Percentiles rank a stretch among this genome's conserved stretches.
phyloP scores from a whole-genome alignment of 2,888 invertebrate genomes.

The Eupsilia transversa region DNA sequence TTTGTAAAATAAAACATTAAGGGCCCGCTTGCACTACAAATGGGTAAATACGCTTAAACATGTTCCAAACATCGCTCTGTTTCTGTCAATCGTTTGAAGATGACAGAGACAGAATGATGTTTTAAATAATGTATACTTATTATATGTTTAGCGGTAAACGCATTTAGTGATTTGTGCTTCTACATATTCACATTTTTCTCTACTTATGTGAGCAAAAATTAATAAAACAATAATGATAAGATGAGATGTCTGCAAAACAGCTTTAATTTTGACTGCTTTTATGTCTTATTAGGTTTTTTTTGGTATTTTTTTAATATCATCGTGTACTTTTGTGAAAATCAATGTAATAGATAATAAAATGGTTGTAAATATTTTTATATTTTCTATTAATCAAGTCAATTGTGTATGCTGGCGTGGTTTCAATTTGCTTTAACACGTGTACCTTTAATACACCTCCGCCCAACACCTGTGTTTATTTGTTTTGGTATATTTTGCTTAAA shows the following conservation, averaged over 20 bases:
- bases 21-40: no score
- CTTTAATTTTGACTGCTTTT: no score
- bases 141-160: no score
- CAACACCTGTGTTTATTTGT: no score
- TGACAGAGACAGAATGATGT: no score
- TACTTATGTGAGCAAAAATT: background rate
- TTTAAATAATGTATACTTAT: no score
- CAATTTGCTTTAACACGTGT: background rate
- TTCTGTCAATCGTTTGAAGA: no score
- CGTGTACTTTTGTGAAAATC: background rate
- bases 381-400: background rate
- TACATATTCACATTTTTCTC: background rate
- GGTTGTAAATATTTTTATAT: background rate
- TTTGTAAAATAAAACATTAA: background rate
- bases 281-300: background rate
- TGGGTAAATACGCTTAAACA: no score
- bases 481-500: background rate
- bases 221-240: background rate
- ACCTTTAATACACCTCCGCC: background rate
- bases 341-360: conserved; percentile 5
- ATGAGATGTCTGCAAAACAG: background rate
- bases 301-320: background rate
- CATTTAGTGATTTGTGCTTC: background rate
- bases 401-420: background rate
- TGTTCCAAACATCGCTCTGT: no score